Conservation (phyloP, 2,113 vertebrate species). For the Procavia capensis region DNA sequence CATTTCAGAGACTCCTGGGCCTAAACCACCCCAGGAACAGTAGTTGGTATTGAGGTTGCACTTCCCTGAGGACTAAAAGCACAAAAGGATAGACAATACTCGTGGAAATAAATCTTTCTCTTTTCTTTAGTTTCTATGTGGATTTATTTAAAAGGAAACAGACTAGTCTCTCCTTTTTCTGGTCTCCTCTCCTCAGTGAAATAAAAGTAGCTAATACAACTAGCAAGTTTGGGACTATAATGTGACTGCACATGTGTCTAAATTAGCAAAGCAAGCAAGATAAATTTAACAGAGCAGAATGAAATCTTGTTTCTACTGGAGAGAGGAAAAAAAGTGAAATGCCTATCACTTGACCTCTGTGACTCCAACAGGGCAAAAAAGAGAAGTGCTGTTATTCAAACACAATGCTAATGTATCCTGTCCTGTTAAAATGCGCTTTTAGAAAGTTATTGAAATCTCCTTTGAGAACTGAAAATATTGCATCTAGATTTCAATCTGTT, state of each 20-base stretch:
- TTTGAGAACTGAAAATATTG: neutral
- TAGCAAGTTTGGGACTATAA: rapidly evolving
- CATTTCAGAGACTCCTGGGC: neutral
- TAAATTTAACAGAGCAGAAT: neutral
- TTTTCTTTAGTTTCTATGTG: neutral
- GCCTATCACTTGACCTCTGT: too few relatives aligned
- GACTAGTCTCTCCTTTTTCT: neutral
- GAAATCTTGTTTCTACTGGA: neutral
- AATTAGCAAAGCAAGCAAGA: neutral
- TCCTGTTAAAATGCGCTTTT: neutral
- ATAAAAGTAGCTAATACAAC: neutral
- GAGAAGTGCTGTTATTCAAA: neutral
- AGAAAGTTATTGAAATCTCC: too few relatives aligned
- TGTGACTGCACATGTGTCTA: neutral
- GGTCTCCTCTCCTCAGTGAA: neutral
- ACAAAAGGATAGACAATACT: neutral
- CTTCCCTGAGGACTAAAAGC: neutral
- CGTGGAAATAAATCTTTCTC: rapidly evolving
- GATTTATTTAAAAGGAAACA: rapidly evolving
- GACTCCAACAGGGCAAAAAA: too few relatives aligned
- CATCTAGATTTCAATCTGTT: neutral
- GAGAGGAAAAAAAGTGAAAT: neutral
- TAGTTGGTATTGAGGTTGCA: neutral
- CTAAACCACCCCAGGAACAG: too few relatives aligned
- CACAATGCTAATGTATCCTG: neutral